Conservation (phyloP, 2,113 vertebrate genomes). For the Corythoichthys haematopterus region DNA sequence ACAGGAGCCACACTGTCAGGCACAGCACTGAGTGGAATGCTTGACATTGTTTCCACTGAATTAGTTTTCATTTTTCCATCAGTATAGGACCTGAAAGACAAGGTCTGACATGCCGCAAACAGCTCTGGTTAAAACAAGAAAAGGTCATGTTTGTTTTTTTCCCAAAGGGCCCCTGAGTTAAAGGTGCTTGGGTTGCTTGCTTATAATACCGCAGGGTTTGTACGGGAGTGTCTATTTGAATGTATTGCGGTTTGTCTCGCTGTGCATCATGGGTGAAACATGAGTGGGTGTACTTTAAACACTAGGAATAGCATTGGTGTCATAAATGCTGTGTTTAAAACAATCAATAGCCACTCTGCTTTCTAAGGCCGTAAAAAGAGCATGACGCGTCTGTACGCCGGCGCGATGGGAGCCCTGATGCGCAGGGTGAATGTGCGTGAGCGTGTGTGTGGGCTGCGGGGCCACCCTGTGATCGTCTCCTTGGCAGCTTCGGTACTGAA, state of each 20-base stretch:
- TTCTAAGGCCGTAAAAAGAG: slow-evolving; percentile 31
- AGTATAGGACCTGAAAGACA: neutral
- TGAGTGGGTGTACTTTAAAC: slow-evolving; percentile 56
- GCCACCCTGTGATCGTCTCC: slow-evolving; percentile 63
- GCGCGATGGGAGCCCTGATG: slow-evolving; percentile 41
- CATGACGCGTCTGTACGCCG: slow-evolving; percentile 18
- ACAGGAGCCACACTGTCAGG: slow-evolving; percentile 39
- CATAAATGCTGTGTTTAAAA: slow-evolving; percentile 67
- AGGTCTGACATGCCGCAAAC: slow-evolving; percentile 17
- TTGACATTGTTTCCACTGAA: slow-evolving; percentile 41
- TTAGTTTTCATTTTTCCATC: slow-evolving; percentile 31
- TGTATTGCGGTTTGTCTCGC: slow-evolving; percentile 26
- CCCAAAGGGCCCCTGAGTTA: slow-evolving; percentile 32
- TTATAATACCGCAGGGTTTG: slow-evolving; percentile 37
- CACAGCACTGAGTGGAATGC: slow-evolving; percentile 39
- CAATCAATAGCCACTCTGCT: slow-evolving; percentile 63
- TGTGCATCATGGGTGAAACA: slow-evolving; percentile 31
- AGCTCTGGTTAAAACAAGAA: slow-evolving; percentile 20
- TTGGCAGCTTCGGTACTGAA: slow-evolving; percentile 59
- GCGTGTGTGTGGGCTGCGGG: slow-evolving; percentile 64
- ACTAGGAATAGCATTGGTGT: slow-evolving; percentile 58
- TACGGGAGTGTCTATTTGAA: slow-evolving; percentile 34
- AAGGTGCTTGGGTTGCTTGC: slow-evolving; percentile 33
- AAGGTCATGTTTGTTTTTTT: slow-evolving; percentile 28
- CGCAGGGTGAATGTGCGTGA: slow-evolving; percentile 59